Conservation (phyloP, 2,113 vertebrate species). For the Chlamydotis undulata region DNA sequence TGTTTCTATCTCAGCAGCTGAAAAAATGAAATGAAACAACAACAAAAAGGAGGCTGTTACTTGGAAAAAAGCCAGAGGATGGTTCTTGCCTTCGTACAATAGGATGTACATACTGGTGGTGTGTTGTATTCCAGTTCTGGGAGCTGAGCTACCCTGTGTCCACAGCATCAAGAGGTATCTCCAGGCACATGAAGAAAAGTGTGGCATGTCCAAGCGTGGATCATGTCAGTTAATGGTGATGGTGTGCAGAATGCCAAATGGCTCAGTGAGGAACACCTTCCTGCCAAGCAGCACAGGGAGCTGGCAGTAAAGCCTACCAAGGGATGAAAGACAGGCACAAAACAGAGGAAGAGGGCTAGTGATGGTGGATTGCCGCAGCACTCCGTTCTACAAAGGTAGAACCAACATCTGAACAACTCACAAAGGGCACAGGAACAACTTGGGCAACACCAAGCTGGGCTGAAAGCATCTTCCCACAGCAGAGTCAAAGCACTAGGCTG, state of each 20-base stretch:
- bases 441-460: not conserved
- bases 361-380: not conserved
- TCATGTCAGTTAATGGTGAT: not conserved
- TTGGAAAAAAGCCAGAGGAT: not conserved
- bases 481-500: not conserved
- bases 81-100: not conserved
- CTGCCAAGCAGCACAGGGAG: fast-evolving
- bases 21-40: not conserved
- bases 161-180: not conserved
- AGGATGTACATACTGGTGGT: not conserved
- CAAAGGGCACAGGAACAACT: not conserved
- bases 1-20: not conserved
- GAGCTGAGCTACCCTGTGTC: not conserved
- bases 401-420: not conserved
- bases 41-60: not conserved
- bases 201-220: fast-evolving
- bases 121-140: not conserved
- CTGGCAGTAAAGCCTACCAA: not conserved
- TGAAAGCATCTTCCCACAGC: not conserved
- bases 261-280: not conserved
- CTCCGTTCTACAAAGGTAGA: not conserved
- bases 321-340: not conserved
- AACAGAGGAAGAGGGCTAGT: not conserved
- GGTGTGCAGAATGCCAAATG: not conserved
- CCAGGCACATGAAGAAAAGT: not conserved